Base-by-base conservation (phyloP, 2,888 invertebrate genomes). In the Drosophila nr. fundita region DNA sequence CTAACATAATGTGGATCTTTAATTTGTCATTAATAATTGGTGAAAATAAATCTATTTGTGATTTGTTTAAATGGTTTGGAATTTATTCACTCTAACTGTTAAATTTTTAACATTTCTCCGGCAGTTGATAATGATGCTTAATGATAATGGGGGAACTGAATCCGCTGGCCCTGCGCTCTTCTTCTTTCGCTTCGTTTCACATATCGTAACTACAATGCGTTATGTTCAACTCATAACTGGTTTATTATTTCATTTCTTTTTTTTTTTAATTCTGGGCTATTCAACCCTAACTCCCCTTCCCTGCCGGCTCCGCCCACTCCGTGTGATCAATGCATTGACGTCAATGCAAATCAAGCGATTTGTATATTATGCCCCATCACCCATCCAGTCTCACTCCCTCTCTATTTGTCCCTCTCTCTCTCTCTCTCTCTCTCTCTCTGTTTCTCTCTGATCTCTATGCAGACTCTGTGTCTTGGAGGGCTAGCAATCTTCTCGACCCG, bases 261-360 rank as follows among this genome's bases (percentile, higher is more conserved):
- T 15, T 24, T 38, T 38, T 30, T 30, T 29, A 2, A n/a, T 29
- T 5, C 48, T 67, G 54, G 45, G 53, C 45, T 61, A 62, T 50
- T 52, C 55, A 50, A 36, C 60, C 70, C 68, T 55, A 53, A 50
- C 54, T 42, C 61, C 24, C 24, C 59, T 50, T 18, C 61, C 52
- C 36, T 10, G 18, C 11, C 0, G 18, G 1, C 13, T 18, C 34
- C 18, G 34, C 34, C 36, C 54, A 27, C 24, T 21, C 4, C 40
- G n/a, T 30, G 54, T 55, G 53, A 30, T 36, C 64, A 61, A 66
- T 71, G 75, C 69, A 80, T 86, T 87, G 87, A 87, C 87, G 87
- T 87, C 87, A 87, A 87, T 87, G 90, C 87, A 87, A 87, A 90
- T 87, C 79, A 73, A 82, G 57, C 64, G 67, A 75, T 65, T 78